Evolutionary conservation across 2,113 vertebrate species (phyloP), one percentile per base, ranked within the genome.

Genomic region (Clarias gariepinus): DNA sequence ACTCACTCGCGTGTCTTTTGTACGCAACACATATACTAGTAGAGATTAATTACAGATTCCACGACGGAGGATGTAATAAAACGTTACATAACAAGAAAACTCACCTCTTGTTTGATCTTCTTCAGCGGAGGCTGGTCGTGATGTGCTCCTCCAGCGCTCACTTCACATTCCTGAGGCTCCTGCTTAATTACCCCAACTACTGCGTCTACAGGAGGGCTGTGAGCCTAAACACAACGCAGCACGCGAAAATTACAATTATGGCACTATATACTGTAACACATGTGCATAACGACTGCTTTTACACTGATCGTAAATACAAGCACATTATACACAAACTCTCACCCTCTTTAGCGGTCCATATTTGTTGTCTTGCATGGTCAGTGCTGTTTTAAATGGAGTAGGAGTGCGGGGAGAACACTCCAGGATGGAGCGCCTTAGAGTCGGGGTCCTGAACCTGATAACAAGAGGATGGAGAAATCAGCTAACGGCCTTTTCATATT

Each of bases 101-200:
- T 82, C 93, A 98, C 98, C 97, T 99, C 98, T 94, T 98, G 98
- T 93, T 99, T 99, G 90, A 99, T 99, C 94, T 99, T 99, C 92
- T 99, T 99, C 87, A 98, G 92, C 79, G 97, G 93, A 88, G 96
- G 98, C 81, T 95, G 96, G 28, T 97, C 97, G 12, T 91, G 93
- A 91, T 96, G 93, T 88, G 93, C 93, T 90, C 96, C 92, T 61
- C 95, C 95, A 76, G 92, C 87, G 80, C 95, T 93, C 88, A 98
- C 96, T 69, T 95, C 94, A 91, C 96, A 95, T 93, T 98, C 98
- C 90, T 98, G 96, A 0, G 97, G 95, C 92, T 99, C 98, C 92
- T 99, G 98, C 89, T 99, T 99, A 92, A 99, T 98, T 91, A 95
- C 95, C 96, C 96, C 85, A 95, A 96, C 88, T 96, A 94, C 89